Evolutionary conservation across 2,888 invertebrate species (phyloP).

Genomic region (Epistrophella euchroma): DNA sequence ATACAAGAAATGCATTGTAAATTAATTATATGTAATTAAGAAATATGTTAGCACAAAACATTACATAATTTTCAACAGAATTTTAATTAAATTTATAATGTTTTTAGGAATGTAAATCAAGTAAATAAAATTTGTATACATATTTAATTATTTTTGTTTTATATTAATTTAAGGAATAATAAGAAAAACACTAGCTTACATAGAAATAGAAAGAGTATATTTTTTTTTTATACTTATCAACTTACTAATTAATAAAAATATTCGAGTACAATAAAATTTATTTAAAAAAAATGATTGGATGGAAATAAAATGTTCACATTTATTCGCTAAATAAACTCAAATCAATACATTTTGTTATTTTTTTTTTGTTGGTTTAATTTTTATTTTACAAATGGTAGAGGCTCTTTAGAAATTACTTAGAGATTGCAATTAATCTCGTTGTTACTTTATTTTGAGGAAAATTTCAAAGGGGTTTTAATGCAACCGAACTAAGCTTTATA

Average conservation of each 20-base stretch:
- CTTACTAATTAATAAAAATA: slow-evolving; percentile 12
- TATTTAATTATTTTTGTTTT: not conserved
- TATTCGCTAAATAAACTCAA: slow-evolving; percentile 64
- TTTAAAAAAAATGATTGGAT: not conserved
- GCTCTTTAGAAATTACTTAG: slow-evolving; percentile 78
- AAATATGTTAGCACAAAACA: slow-evolving; percentile 33
- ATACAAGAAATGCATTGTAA: not conserved
- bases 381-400: slow-evolving; percentile 78
- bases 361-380: slow-evolving; percentile 45
- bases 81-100: not conserved
- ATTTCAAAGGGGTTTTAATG: slow-evolving; percentile 45
- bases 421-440: slow-evolving; percentile 61
- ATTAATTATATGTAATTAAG: not conserved
- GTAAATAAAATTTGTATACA: not conserved
- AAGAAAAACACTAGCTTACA: slow-evolving; percentile 15
- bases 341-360: slow-evolving; percentile 47
- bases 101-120: not conserved
- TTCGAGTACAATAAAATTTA: not conserved
- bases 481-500: slow-evolving; percentile 39
- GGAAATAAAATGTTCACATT: slow-evolving; percentile 70
- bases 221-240: slow-evolving; percentile 23
- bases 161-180: not conserved
- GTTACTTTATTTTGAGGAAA: slow-evolving; percentile 54
- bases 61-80: not conserved
- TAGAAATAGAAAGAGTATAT: slow-evolving; percentile 24